Evolutionary conservation across 2,888 invertebrate genomes (phyloP).

Genomic region (Orthosia gracilis): DNA sequence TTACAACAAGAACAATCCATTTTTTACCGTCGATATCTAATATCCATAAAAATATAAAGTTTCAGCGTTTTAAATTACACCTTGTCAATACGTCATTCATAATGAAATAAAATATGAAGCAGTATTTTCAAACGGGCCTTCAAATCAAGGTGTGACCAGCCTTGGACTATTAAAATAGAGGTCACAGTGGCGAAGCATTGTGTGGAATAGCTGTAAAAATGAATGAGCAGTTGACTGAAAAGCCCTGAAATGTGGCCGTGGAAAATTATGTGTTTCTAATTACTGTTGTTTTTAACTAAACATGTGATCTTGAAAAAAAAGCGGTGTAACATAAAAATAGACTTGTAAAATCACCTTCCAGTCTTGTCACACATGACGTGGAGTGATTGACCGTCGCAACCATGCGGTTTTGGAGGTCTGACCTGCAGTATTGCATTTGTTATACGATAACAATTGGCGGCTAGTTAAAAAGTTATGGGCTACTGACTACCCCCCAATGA

Average conservation of each 20-base stretch:
- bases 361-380: too few species aligned
- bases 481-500: too few species aligned
- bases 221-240: slow-evolving; percentile 25
- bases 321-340: too few species aligned
- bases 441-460: too few species aligned
- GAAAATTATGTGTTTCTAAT: slow-evolving; percentile 8
- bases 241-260: slow-evolving; percentile 17
- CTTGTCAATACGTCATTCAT: slow-evolving; percentile 33
- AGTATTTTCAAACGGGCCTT: slow-evolving; percentile 27
- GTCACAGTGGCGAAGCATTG: slow-evolving; percentile 14
- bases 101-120: slow-evolving; percentile 27
- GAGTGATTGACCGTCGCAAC: too few species aligned
- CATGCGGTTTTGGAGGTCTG: too few species aligned
- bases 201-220: slow-evolving; percentile 22
- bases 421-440: too few species aligned
- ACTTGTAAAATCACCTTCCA: too few species aligned
- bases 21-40: slow-evolving; percentile 2
- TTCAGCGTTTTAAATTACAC: slow-evolving; percentile 38
- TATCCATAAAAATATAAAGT: slow-evolving; percentile 30
- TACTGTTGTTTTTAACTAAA: slow-evolving; percentile 11
- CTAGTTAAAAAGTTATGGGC: too few species aligned
- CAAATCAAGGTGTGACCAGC: slow-evolving; percentile 35
- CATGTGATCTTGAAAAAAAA: not conserved
- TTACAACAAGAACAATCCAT: slow-evolving; percentile 1
- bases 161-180: slow-evolving; percentile 42